phyloP scores from a whole-genome alignment of 2,113 vertebrate genomes.

The Menidia beryllina region DNA sequence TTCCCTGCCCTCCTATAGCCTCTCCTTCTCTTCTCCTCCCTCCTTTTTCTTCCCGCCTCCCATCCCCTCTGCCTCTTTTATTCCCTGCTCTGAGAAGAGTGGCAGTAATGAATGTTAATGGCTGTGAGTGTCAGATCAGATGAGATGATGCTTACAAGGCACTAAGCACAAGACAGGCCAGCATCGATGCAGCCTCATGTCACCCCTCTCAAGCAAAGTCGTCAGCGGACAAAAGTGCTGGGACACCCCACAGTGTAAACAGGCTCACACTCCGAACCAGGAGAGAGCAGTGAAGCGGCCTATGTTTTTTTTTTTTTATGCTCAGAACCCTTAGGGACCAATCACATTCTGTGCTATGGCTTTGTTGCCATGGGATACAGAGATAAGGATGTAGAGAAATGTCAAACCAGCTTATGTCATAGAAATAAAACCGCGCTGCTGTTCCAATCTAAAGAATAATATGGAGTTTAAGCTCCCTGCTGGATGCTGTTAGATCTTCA shows the following conservation, averaged over 20 bases:
- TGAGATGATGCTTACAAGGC: constrained; percentile 66
- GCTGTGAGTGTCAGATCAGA: constrained; percentile 62
- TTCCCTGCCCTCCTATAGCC: constrained; percentile 13
- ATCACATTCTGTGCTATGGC: constrained; percentile 62
- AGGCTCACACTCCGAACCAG: constrained; percentile 57
- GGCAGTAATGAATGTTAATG: constrained; percentile 73
- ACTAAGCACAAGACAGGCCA: constrained; percentile 51
- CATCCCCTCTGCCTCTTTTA: constrained; percentile 46
- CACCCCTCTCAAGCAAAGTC: constrained; percentile 38
- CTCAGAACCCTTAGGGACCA: constrained; percentile 59
- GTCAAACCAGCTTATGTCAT: constrained; percentile 50
- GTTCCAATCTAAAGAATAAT: constrained; percentile 50
- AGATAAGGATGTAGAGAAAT: constrained; percentile 67
- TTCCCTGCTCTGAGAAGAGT: constrained; percentile 50
- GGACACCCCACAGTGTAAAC: constrained; percentile 47
- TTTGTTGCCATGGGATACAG: constrained; percentile 77
- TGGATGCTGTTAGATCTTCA: background rate
- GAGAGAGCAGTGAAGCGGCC: constrained; percentile 48
- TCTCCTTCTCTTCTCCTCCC: constrained; percentile 50
- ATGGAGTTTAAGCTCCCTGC: background rate
- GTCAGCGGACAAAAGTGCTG: constrained; percentile 50
- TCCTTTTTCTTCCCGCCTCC: constrained; percentile 37
- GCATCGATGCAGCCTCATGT: constrained; percentile 48
- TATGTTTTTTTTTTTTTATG: constrained; percentile 10
- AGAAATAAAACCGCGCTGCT: constrained; percentile 42